Conservation (phyloP, 2,888 invertebrate species). For the Hyles lineata region DNA sequence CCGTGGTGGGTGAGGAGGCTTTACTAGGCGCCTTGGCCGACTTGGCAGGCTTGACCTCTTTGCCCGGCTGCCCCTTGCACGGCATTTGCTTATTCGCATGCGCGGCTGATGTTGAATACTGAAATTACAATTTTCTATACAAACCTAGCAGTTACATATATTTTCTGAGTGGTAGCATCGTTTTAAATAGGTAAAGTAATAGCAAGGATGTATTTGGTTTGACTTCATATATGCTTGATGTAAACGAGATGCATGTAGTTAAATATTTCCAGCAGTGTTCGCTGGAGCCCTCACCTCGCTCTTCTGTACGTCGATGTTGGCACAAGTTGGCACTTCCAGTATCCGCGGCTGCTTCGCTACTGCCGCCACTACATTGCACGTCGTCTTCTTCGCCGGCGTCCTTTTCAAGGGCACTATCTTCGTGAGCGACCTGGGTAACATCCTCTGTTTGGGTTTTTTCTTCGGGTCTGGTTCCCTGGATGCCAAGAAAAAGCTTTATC, state of each 20-base stretch:
- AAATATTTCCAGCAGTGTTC: too few relatives aligned
- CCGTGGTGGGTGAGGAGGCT: slow-evolving; percentile 37
- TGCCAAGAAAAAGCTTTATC: neutral
- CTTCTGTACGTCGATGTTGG: slow-evolving; percentile 12
- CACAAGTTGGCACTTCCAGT: slow-evolving; percentile 27
- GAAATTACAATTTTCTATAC: neutral
- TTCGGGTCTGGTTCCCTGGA: neutral
- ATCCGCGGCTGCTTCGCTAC: slow-evolving; percentile 33
- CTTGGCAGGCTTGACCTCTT: neutral
- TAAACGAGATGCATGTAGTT: too few relatives aligned
- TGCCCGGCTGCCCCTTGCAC: neutral
- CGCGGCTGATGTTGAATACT: slow-evolving; percentile 40
- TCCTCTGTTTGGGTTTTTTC: neutral
- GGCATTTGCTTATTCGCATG: neutral
- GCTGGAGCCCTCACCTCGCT: neutral
- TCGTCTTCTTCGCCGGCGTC: slow-evolving; percentile 33
- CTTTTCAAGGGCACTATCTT: slow-evolving; percentile 31
- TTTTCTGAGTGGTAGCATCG: too few relatives aligned
- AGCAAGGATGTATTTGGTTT: too few relatives aligned
- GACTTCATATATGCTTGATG: too few relatives aligned
- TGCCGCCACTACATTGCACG: neutral
- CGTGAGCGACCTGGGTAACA: neutral
- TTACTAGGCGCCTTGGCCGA: slow-evolving; percentile 26
- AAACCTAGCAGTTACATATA: too few relatives aligned
- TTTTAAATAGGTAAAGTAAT: too few relatives aligned